Evolutionary conservation across 53 echinoderm and acorn worm genomes (phyloP).

Genomic region (Luidia sarsii): DNA sequence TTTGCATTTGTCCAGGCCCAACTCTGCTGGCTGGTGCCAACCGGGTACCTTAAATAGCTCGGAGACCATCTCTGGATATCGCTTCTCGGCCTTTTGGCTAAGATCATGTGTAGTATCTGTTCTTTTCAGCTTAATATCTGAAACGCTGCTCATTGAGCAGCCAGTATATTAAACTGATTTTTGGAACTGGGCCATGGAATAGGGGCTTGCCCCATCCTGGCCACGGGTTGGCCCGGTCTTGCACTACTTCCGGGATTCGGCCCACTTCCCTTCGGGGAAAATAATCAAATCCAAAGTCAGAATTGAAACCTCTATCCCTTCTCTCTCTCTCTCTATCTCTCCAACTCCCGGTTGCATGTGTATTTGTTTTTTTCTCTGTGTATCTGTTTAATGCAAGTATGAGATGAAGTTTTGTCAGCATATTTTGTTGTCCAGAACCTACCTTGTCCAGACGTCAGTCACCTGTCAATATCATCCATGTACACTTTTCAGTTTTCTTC

Average conservation of each 20-base stretch:
- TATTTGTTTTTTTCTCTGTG: neutral
- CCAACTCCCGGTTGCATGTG: neutral
- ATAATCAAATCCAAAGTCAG: slow-evolving; percentile 43
- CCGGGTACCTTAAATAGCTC: neutral
- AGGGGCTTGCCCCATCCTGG: slow-evolving; percentile 89
- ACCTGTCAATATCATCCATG: too few species aligned
- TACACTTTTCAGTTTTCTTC: too few species aligned
- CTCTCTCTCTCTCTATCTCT: too few species aligned
- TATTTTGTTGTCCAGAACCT: too few species aligned
- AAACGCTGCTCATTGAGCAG: slow-evolving; percentile 81
- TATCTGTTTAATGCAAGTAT: neutral
- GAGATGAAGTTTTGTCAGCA: too few species aligned
- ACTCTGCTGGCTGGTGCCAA: too few species aligned
- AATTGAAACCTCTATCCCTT: neutral
- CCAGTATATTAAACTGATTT: slow-evolving; percentile 77
- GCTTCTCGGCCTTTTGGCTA: slow-evolving; percentile 86
- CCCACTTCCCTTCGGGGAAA: slow-evolving; percentile 78
- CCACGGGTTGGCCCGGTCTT: slow-evolving; percentile 98
- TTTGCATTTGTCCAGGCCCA: too few species aligned
- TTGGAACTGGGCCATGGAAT: slow-evolving; percentile 72
- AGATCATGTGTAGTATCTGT: slow-evolving; percentile 90
- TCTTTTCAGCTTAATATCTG: slow-evolving; percentile 78
- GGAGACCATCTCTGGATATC: neutral
- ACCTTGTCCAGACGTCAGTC: too few species aligned
- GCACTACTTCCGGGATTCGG: slow-evolving; percentile 95